Evolutionary conservation across 2,113 vertebrate genomes (phyloP).

Genomic region (Neodon shergylaensis): DNA sequence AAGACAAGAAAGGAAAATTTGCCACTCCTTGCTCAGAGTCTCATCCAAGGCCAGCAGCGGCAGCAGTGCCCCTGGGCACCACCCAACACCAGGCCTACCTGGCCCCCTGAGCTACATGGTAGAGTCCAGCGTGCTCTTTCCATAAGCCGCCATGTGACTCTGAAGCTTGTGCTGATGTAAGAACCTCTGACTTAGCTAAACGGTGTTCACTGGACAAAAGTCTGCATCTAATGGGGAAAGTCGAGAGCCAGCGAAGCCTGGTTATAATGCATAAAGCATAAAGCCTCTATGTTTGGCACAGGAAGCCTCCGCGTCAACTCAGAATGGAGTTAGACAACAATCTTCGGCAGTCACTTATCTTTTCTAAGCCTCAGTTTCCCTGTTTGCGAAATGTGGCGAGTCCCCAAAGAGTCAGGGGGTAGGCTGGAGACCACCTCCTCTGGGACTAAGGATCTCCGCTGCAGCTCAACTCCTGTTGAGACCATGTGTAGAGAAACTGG

Average conservation of each 20-base stretch:
- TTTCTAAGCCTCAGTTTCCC: neutral
- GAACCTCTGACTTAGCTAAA: neutral
- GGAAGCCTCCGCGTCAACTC: neutral
- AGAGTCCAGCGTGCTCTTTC: neutral
- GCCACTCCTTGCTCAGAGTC: neutral
- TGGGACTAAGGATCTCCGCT: neutral
- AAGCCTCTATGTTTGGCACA: neutral
- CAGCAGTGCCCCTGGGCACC: neutral
- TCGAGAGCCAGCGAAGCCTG: neutral
- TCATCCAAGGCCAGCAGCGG: neutral
- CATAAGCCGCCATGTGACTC: neutral
- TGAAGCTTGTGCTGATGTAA: neutral
- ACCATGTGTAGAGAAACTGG: neutral
- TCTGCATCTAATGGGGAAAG: neutral
- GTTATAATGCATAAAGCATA: neutral
- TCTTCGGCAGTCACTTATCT: neutral
- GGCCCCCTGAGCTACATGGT: rapidly evolving
- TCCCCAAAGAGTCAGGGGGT: neutral
- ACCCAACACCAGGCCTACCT: neutral
- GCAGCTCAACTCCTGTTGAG: neutral
- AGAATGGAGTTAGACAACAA: neutral
- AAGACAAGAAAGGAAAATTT: constrained; percentile 2
- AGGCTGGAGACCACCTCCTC: neutral
- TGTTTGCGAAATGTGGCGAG: neutral
- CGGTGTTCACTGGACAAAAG: neutral